Base-by-base conservation (phyloP, 2,797 vertebrate species). In the Chlorospingus flavigularis region DNA sequence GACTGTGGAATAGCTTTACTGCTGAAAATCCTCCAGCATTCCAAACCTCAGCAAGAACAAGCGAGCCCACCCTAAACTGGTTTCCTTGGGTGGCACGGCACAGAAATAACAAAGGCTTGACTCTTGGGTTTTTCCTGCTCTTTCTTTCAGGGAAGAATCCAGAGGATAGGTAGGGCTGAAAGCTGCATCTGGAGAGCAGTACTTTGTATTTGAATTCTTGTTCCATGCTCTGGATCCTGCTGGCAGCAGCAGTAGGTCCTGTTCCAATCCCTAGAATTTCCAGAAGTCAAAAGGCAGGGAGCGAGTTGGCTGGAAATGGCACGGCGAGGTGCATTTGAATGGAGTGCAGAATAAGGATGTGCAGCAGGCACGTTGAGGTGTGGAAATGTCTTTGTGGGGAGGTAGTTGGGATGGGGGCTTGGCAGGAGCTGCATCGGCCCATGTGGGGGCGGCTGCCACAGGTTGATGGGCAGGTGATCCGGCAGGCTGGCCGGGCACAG, bases 381-480 rank as follows among this genome's bases (percentile, higher is more conserved):
- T 47, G 95, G 91, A 88, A 35, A 47, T 0, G 51, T 12, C 39
- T 71, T 60, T 35, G 17, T 53, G 58, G 97, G 88, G 47, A 95
- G 92, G 97, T 97, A 96, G 97, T 97, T 96, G 97, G 97, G 96
- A 83, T 58, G 24, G 67, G 90, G 84, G 94, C 95, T 93, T 94
- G 97, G 96, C 88, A 94, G 98, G 97, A 94, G 95, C 95, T 89
- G 87, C 83, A 12, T 92, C 63, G 50, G 91, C 88, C 53, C 97
- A 97, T 94, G 96, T 88, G 87, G 96, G 97, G 95, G 95, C 91
- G n/a, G 85, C 98, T 96, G 98, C 99, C 98, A 99, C 99, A 99
- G 98, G 99, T 99, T 99, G 99, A 99, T 97, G 98, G 98, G 98
- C 98, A 98, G 98, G 98, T 98, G 97, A 97, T 98, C 97, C 97